Evolutionary conservation across 2,888 invertebrate genomes (phyloP), one percentile per base, ranked within the genome.

Genomic region (Diarsia brunnea): DNA sequence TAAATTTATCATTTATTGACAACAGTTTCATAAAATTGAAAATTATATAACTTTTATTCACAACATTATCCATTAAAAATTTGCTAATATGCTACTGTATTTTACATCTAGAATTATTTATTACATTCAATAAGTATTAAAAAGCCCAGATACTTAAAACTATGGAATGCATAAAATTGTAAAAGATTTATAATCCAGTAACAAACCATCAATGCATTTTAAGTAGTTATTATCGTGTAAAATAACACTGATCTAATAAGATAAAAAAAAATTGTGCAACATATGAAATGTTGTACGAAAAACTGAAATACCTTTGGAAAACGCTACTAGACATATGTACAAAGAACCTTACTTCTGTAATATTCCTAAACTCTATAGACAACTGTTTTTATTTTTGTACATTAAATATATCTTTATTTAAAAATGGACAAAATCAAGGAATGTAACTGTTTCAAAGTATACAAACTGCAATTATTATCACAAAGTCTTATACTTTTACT

Each of bases 11-110:
- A 89, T 93, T 94, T 94, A 93, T 92, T 93, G 88, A 90, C 90
- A 94, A 94, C 94, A 94, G 85, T 91, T 94, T 90, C 90, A 91
- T 94, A 93, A 93, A 93, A 91, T 93, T 91, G 90, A 87, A 89
- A 88, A 88, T 82, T 80, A 86, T 81, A 81, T 85, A 88, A 88
- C 85, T 83, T 86, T 81, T 66, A 77, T 76, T 87, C 76, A 88
- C 78, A 86, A 80, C 78, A 78, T 79, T 78, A 77, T 69, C 47
- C 66, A 69, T 80, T 77, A 81, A 84, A 84, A 89, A 82, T 81
- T 84, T 63, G 71, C 85, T 84, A 87, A 83, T 79, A 84, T 60
- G 67, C 82, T 81, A 84, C 67, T 66, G 38, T 81, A 65, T 80
- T 82, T 73, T 73, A 79, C 24, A 79, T 69, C 80, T 84, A 82